Conservation (phyloP, 2,888 invertebrate species). For the Gymnosoma rotundatum region DNA sequence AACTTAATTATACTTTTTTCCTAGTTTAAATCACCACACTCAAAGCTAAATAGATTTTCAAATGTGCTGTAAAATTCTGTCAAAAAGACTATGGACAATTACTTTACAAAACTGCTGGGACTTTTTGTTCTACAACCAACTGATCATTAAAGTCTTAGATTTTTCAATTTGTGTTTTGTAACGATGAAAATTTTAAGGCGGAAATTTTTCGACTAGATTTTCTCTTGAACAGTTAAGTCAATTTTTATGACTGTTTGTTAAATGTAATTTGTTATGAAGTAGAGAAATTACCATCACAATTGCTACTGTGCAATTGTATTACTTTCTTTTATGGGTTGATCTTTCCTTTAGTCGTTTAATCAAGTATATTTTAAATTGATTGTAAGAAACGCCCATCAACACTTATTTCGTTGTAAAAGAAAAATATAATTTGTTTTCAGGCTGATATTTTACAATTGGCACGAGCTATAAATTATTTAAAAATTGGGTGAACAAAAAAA, state of each 20-base stretch:
- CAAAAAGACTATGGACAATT: no score
- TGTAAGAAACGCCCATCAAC: no score
- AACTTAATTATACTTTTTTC: no score
- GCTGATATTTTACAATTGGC: neutral
- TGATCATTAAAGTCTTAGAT: slow-evolving; percentile 8
- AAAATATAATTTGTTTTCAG: neutral
- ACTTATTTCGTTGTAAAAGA: no score
- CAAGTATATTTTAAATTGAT: neutral
- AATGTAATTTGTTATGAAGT: neutral
- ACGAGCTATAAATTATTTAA: neutral
- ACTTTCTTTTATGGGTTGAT: neutral
- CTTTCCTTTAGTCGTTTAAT: neutral
- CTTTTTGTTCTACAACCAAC: neutral
- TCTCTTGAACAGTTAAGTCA: slow-evolving; percentile 11
- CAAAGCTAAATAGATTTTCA: no score
- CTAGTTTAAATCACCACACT: no score
- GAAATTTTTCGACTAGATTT: neutral
- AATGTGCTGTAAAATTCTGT: no score
- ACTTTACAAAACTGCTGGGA: slow-evolving; percentile 3
- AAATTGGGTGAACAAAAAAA: neutral
- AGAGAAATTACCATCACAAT: neutral
- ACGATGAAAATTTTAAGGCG: neutral
- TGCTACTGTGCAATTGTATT: neutral
- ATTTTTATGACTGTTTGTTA: neutral
- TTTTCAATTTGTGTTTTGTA: neutral